Base-by-base conservation (phyloP, 2,113 vertebrate genomes). In the Centropus unirufus region DNA sequence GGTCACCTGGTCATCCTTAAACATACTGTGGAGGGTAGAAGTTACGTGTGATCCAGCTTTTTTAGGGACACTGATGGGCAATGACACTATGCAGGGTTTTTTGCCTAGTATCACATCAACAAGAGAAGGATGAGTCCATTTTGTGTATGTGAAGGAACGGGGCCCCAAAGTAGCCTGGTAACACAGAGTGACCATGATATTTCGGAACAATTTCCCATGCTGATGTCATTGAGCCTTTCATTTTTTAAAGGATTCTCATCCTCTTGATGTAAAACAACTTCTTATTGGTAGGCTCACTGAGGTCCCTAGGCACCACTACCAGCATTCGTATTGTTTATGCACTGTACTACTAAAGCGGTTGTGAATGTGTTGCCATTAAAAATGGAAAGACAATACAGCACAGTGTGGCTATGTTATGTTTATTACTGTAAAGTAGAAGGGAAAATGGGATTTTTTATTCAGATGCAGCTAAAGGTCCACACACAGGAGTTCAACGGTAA, bases 401-500 rank as follows among this genome's bases (percentile, higher is more conserved):
- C 47, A 24, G 68, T 32, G 49, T 51, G 42, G 21, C 44, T 66
- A 16, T 47, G 39, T 64, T 54, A 55, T 88, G 79, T 95, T 93
- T 96, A 83, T 96, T 94, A 94, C 58, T 24, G 72, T 29, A 77
- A 89, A 39, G 34, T 75, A 75, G 44, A 89, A 81, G 87, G 57
- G n/a, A 47, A 88, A 93, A 76, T 12, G 11, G 18, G 68, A 77
- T 13, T 73, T 88, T 95, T 88, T 91, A 70, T 88, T 68, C 86
- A 82, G 72, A 36, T 82, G 54, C 78, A 90, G 74, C n/a, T 83
- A 68, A 87, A 96, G 85, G 94, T 95, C 73, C 7, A 0, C 5
- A 46, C 69, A 58, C 80, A 79, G 86, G 91, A 92, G 88, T 96
- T 95, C 92, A 97, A 82, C 78, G 55, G 68, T 70, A 84, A 90